These are phyloP conservation scores for Leptoclinus maculatus DNA, from an alignment of 2,797 vertebrate genomes.

Conservation along the genomic window DNA sequence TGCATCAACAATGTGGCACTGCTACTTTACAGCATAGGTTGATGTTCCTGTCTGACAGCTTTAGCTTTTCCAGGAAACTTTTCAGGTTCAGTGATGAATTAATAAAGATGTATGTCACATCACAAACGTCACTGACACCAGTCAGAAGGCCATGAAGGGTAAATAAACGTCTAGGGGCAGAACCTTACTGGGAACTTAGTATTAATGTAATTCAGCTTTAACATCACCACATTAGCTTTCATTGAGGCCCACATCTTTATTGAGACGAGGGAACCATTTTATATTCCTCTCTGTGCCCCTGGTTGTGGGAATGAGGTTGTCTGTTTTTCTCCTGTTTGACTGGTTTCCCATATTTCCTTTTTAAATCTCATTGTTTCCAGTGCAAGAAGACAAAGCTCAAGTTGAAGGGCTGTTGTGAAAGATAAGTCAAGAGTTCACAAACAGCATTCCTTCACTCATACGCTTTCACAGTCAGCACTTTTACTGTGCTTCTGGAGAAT, in stretches of 20 bases:
- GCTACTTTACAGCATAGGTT: constrained; percentile 37
- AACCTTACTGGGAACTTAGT: neutral
- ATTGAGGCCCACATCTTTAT: neutral
- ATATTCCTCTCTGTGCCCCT: neutral
- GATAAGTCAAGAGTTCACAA: constrained; percentile 19
- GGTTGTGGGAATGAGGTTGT: neutral
- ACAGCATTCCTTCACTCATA: constrained; percentile 36
- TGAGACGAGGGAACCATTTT: neutral
- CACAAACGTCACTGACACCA: neutral
- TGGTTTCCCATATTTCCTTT: constrained; percentile 1
- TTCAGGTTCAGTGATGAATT: constrained; percentile 35
- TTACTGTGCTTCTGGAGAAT: constrained; percentile 42
- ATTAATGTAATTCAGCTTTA: neutral
- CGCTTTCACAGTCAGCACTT: constrained; percentile 33
- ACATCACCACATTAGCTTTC: neutral
- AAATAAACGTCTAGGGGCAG: neutral
- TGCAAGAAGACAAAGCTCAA: neutral
- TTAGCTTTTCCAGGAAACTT: constrained; percentile 32
- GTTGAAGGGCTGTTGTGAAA: constrained; percentile 23
- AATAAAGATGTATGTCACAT: constrained; percentile 12
- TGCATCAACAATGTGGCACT: constrained; percentile 52
- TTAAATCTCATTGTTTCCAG: constrained; percentile 24
- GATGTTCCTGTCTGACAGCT: constrained; percentile 42
- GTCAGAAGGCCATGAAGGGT: neutral
- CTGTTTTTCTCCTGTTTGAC: neutral